phyloP scores from a whole-genome alignment of 1,140 invertebrate species.

The Dendrolimus kikuchii region DNA sequence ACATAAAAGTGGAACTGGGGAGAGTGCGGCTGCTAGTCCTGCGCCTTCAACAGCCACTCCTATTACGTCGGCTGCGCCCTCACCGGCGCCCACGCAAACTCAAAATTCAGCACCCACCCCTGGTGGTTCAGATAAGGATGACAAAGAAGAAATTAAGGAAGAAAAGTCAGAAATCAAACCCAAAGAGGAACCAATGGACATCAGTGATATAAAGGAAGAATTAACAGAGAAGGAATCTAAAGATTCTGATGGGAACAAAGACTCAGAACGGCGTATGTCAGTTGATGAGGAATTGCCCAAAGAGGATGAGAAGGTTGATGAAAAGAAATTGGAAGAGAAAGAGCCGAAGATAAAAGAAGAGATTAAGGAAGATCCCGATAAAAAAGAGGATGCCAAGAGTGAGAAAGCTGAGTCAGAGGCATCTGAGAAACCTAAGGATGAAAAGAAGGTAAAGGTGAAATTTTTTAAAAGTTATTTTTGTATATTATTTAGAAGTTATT shows the following conservation, averaged over 20 bases:
- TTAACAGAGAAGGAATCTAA: conserved; percentile 41
- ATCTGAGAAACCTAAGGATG: conserved; percentile 66
- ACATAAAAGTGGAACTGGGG: conserved; percentile 66
- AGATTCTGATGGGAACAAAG: conserved; percentile 37
- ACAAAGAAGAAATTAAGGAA: conserved; percentile 65
- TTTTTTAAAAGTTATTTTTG: neutral
- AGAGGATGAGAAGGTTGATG: conserved; percentile 62
- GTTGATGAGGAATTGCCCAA: conserved; percentile 46
- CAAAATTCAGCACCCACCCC: conserved; percentile 34
- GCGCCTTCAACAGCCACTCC: conserved; percentile 71
- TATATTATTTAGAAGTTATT: no score
- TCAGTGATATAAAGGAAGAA: conserved; percentile 60
- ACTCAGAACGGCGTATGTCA: conserved; percentile 42
- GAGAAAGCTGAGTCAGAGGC: conserved; percentile 66
- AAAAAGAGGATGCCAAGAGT: conserved; percentile 69
- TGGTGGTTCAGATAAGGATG: conserved; percentile 54
- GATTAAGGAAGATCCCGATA: conserved; percentile 49
- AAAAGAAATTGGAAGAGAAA: conserved; percentile 57
- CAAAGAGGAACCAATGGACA: conserved; percentile 63
- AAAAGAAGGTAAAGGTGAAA: conserved; percentile 56
- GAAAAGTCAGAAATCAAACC: conserved; percentile 70
- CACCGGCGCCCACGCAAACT: conserved; percentile 49
- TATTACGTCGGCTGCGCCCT: conserved; percentile 57
- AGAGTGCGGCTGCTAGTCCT: conserved; percentile 82
- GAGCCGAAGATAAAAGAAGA: conserved; percentile 61